phyloP scores from a whole-genome alignment of 2,888 invertebrate species.

The Eupeodes latifasciatus region DNA sequence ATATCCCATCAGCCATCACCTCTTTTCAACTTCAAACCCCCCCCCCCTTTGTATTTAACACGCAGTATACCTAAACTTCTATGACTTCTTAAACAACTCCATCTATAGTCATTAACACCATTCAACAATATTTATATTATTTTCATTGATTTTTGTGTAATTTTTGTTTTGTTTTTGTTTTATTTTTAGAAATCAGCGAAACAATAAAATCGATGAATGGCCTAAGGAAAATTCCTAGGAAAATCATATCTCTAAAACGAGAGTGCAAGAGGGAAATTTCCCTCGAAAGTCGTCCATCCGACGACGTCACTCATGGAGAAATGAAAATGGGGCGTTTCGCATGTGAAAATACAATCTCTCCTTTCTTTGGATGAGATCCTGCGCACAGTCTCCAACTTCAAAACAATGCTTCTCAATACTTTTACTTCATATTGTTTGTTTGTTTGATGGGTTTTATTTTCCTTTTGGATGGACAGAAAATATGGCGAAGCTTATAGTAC shows the following conservation, averaged over 20 bases:
- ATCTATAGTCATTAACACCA: conserved; percentile 65
- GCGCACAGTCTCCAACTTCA: conserved; percentile 68
- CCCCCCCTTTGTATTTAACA: neutral
- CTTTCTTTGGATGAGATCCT: conserved; percentile 50
- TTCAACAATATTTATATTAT: conserved; percentile 44
- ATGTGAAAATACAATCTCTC: conserved; percentile 46
- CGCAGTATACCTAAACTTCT: neutral
- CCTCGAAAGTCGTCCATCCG: neutral
- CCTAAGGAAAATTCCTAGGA: conserved; percentile 42
- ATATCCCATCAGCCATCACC: neutral
- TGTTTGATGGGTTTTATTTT: conserved; percentile 6
- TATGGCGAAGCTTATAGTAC: conserved; percentile 55
- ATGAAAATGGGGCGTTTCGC: conserved; percentile 54
- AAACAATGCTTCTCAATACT: neutral
- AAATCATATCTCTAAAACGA: conserved; percentile 4
- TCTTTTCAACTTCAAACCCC: neutral
- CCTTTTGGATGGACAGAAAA: conserved; percentile 40
- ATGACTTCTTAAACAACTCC: conserved; percentile 37
- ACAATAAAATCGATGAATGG: conserved; percentile 57
- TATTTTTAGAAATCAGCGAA: conserved; percentile 65
- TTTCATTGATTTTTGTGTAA: conserved; percentile 44
- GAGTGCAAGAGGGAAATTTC: conserved; percentile 54
- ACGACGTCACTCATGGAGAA: conserved; percentile 43
- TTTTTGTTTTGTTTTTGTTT: conserved; percentile 38
- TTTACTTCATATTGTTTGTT: neutral